Evolutionary conservation across 37 sponge, comb jelly and placozoan species (phyloP).

Genomic region (Axinella damicornis): DNA sequence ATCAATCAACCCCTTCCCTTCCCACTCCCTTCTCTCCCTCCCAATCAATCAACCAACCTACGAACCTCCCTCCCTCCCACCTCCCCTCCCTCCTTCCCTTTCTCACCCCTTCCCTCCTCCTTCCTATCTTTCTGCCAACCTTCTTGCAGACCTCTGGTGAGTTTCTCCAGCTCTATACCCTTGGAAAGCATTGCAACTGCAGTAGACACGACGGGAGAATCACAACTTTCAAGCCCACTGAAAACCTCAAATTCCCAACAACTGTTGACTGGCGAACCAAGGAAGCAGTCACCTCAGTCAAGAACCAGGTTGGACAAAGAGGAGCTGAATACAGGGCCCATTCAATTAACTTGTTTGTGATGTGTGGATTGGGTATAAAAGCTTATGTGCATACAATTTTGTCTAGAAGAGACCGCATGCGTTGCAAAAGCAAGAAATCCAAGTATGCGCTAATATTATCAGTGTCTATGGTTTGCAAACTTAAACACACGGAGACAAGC

Average conservation of each 20-base stretch:
- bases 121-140: neutral
- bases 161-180: neutral
- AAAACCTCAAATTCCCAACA: constrained; percentile 26
- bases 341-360: no score
- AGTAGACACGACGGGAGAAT: neutral
- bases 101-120: neutral
- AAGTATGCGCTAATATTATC: no score
- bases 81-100: neutral
- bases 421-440: no score
- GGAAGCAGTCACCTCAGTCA: constrained; percentile 73
- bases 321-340: neutral
- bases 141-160: constrained; percentile 1
- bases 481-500: no score
- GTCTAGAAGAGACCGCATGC: no score
- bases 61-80: no score
- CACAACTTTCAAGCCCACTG: neutral
- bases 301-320: constrained; percentile 66
- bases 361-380: no score
- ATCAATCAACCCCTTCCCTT: no score
- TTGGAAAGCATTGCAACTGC: neutral
- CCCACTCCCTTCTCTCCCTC: no score
- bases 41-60: no score
- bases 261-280: constrained; percentile 87
- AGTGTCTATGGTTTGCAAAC: no score
- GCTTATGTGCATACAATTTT: no score